These are phyloP conservation scores for Mallotus villosus DNA, from an alignment of 2,797 vertebrate genomes.

Conservation along the genomic window DNA sequence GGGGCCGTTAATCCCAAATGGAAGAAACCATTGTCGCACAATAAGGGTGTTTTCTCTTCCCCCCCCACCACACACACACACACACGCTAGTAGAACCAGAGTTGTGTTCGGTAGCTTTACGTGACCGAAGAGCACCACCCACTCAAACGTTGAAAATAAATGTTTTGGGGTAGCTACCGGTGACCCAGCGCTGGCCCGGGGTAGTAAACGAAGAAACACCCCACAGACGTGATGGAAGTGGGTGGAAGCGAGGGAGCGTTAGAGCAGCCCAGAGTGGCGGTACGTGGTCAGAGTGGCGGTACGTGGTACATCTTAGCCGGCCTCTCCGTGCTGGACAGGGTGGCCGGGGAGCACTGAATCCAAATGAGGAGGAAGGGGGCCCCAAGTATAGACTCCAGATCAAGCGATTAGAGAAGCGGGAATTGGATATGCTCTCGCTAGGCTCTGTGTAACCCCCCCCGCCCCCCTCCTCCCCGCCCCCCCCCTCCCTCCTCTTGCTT, in stretches of 20 bases:
- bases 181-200: no score
- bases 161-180: background rate
- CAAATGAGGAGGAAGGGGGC: slow-evolving; percentile 16
- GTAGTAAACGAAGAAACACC: no score
- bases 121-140: background rate
- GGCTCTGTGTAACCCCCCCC: background rate
- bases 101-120: no score
- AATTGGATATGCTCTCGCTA: slow-evolving; percentile 29
- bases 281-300: no score
- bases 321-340: background rate
- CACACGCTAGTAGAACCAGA: background rate
- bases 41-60: background rate
- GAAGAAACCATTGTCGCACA: slow-evolving; percentile 1
- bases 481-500: no score
- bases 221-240: no score
- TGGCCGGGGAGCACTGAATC: slow-evolving; percentile 14
- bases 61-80: background rate
- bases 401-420: slow-evolving; percentile 15
- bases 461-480: background rate
- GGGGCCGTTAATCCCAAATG: slow-evolving; percentile 1
- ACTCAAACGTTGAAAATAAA: background rate
- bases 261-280: background rate
- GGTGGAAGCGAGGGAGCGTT: no score
- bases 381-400: slow-evolving; percentile 20
- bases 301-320: background rate